Base-by-base conservation (phyloP, 1,140 invertebrate genomes). In the Drosophila rufa region DNA sequence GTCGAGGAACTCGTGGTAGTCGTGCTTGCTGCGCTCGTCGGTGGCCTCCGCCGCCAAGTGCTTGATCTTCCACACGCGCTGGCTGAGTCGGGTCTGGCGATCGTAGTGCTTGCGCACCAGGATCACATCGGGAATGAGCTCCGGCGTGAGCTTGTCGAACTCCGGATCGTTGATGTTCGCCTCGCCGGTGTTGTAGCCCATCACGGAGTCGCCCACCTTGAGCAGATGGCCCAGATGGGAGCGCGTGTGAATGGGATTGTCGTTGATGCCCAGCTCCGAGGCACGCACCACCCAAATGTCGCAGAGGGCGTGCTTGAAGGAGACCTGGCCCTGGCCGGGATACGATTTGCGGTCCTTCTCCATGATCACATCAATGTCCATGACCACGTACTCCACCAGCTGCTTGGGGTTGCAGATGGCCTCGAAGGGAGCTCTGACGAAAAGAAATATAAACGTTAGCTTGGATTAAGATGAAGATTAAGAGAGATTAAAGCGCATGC, bases 191-290 rank as follows among this genome's bases (percentile, higher is more conserved):
- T 98, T 97, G 93, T 98, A 98, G 95, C 98, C 98, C 58, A 99
- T 92, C 51, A 97, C 99, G 14, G 96, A 96, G 94, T 99, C 99
- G 33, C 99, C 99, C 70, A 97, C 95, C 92, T 98, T 97, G 14
- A 99, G 94, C 55, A 99, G 90, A 93, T 99, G 97, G 0, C 99
- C 99, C 43, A 99, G 93, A 94, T 99, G 99, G 36, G 98, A 98
- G 80, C 96, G 95, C 36, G 97, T 96, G 85, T 99, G 97, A 75
- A 97, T 96, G 14, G 95, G 95, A 83, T 95, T 96, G n/a, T 98
- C 96, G 64, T 96, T 96, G 11, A 96, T 94, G 12, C 98, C 98
- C 36, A 99, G 93, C 91, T 99, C 98, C 61, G 96, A 97, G 33
- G 97, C 95, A 93, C 96, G 97, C 0, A 98, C 97, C 3, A 99